phyloP scores from a whole-genome alignment of 2,888 invertebrate species.

The Thelaira solivaga region DNA sequence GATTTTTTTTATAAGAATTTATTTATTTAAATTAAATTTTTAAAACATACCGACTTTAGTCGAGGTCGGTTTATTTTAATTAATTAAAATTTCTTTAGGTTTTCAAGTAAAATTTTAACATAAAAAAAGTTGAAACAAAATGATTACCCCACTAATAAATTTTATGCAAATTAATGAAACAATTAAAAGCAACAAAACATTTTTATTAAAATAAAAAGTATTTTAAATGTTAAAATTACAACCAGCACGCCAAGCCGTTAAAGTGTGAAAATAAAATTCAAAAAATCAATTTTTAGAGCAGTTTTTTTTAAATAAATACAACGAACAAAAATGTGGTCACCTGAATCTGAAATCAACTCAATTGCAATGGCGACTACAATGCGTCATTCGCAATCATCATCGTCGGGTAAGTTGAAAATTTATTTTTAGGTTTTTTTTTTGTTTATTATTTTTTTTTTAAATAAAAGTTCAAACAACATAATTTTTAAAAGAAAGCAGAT shows the following conservation, averaged over 20 bases:
- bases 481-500: too few species aligned
- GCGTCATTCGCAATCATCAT: slow-evolving; percentile 84
- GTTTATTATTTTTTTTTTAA: slow-evolving; percentile 3
- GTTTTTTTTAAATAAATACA: slow-evolving; percentile 54
- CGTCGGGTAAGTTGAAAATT: slow-evolving; percentile 82
- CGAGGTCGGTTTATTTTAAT: too few species aligned
- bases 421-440: background rate
- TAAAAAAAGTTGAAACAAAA: background rate
- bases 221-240: background rate
- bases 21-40: too few species aligned
- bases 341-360: slow-evolving; percentile 87
- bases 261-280: slow-evolving; percentile 7
- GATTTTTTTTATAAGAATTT: too few species aligned
- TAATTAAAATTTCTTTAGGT: background rate
- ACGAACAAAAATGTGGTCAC: slow-evolving; percentile 80
- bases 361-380: slow-evolving; percentile 88
- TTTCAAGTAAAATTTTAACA: background rate
- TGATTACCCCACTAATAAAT: background rate
- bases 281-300: slow-evolving; percentile 13
- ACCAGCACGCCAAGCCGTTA: background rate
- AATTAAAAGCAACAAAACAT: background rate
- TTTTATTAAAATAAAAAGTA: background rate
- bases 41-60: too few species aligned
- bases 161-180: background rate
- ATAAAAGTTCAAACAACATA: too few species aligned